Percentiles rank a stretch among this genome's conserved stretches.
Conservation (phyloP, 2,888 invertebrate genomes). For the Pheosia gnoma region DNA sequence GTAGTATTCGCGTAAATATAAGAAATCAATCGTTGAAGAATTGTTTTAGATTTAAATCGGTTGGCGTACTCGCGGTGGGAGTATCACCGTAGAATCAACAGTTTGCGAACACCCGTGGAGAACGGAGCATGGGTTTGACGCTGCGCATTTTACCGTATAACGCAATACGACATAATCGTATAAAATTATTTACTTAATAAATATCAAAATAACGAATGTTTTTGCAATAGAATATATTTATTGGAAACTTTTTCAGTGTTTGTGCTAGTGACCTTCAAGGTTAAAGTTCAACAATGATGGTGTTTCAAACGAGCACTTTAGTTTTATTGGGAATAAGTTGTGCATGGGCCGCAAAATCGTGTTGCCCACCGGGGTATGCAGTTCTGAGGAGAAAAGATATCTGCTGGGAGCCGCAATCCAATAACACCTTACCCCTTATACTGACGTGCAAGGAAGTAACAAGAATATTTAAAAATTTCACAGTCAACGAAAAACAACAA, state of each 20-base stretch:
- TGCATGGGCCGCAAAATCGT: constrained; percentile 23
- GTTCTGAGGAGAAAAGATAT: constrained; percentile 25
- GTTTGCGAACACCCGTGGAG: no score
- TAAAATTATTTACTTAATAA: no score
- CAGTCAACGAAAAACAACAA: constrained; percentile 18
- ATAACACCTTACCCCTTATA: constrained; percentile 29
- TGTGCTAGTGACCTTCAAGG: background rate
- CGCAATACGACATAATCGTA: no score
- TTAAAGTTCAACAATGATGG: constrained; percentile 18
- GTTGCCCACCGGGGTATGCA: constrained; percentile 40
- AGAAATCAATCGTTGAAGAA: no score
- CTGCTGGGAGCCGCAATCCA: constrained; percentile 49
- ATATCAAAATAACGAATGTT: no score
- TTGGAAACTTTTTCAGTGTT: background rate
- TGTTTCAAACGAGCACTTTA: background rate
- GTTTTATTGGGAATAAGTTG: constrained; percentile 3
- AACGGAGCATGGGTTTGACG: no score
- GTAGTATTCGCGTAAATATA: no score
- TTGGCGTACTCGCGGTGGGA: no score
- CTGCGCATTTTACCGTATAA: no score
- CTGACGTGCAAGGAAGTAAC: constrained; percentile 31
- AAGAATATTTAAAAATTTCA: constrained; percentile 20
- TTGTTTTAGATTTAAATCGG: no score
- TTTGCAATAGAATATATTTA: no score
- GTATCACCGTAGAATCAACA: no score